Percentiles rank a stretch among this genome's conserved stretches.
These are phyloP conservation scores for Melinopterus prodromus DNA, from an alignment of 2,888 invertebrate species.

Conservation along the genomic window DNA sequence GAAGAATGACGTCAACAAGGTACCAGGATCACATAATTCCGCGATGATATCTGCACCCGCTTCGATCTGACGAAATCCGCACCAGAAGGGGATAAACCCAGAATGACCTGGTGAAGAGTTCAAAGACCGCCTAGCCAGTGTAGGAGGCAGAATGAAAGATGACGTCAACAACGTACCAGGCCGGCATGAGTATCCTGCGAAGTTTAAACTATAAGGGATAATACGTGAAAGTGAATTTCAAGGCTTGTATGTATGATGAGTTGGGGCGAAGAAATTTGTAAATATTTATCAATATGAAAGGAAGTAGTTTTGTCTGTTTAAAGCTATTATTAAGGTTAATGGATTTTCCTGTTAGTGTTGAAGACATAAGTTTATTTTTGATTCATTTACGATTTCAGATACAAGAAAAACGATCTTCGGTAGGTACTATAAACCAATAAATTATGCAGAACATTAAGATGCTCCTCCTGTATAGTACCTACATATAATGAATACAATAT, in stretches of 20 bases:
- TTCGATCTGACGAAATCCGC: neutral
- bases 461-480: no score
- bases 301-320: no score
- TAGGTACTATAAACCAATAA: no score
- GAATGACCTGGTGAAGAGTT: neutral
- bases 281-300: no score
- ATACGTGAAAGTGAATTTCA: neutral
- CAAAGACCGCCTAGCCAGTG: neutral
- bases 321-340: no score
- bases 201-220: neutral
- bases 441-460: no score
- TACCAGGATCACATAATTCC: conserved; percentile 52
- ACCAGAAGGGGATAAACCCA: neutral
- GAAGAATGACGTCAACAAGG: conserved; percentile 57
- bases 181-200: conserved; percentile 33
- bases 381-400: no score
- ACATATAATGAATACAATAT: no score
- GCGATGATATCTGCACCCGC: conserved; percentile 41
- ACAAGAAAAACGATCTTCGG: no score
- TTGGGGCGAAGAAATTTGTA: neutral
- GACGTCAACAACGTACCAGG: conserved; percentile 48
- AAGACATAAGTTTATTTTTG: no score
- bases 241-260: neutral
- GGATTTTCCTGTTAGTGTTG: no score
- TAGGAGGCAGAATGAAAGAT: conserved; percentile 17